Base-by-base conservation (phyloP, 2,797 vertebrate species). In the Pipistrellus nathusii region DNA sequence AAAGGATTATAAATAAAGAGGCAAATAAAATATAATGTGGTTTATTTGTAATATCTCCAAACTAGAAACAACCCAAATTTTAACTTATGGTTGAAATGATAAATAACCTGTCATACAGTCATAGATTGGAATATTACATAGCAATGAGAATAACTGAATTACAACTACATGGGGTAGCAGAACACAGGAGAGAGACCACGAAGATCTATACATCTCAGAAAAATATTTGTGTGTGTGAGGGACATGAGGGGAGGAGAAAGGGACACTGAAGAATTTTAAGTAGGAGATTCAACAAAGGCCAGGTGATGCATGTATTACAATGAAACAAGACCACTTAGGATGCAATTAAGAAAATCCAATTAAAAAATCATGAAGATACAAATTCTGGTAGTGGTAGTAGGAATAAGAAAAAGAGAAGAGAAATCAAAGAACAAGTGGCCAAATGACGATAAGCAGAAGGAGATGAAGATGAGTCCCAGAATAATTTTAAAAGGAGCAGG, bases 11-110 rank as follows among this genome's bases (percentile, higher is more conserved):
- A 64, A 62, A 27, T 57, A 91, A 68, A 82, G 77, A 68, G n/a
- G 17, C 46, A 87, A 90, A 76, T 51, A 64, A 94, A 93, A 84
- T 53, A 75, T 62, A 73, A 62, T 21, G 15, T 38, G 23, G 11
- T 76, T 41, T 94, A 72, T 68, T 32, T 83, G 21, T 89, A 86
- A 27, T 14, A 25, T 48, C 38, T 71, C n/a, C 62, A 84, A 92
- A 80, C 23, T 57, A 32, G 7, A 75, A 94, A 85, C n/a, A 89
- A 88, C 30, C n/a, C 27, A 76, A 46, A 71, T 94, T 76, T 77
- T 62, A 53, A 59, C 13, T 72, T 51, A 68, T 18, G 55, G 35
- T 38, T 46, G 35, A 85, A 85, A 85, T 51, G 27, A 93, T 73
- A 73, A 80, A 48, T n/a, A 44, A 38, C 62, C 3, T 80, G 32